Conservation (phyloP, 92 coral and sea anemone species). For the Heteractis magnifica region DNA sequence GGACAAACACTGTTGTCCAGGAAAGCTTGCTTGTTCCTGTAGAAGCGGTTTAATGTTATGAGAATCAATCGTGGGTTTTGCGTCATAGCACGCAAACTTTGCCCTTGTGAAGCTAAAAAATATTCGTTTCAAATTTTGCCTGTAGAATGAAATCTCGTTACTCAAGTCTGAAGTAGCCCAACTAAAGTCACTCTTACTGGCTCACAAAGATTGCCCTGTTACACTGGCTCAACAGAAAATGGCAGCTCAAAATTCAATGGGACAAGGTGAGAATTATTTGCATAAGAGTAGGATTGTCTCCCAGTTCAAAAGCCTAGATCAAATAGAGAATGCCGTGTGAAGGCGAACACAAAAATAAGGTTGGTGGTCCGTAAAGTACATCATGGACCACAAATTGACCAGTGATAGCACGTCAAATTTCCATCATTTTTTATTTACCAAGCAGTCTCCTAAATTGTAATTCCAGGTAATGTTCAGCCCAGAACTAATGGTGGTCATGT, state of each 20-base stretch:
- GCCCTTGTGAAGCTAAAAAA: neutral
- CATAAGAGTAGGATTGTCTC: neutral
- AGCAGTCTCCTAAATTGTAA: neutral
- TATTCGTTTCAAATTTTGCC: neutral
- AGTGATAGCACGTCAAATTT: too few species aligned
- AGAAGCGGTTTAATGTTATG: too few species aligned
- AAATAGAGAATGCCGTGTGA: too few species aligned
- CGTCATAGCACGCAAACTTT: too few species aligned
- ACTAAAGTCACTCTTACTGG: slow-evolving; percentile 85
- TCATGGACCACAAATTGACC: too few species aligned
- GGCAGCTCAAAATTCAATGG: slow-evolving; percentile 19
- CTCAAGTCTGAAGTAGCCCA: slow-evolving; percentile 94
- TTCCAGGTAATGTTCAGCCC: slow-evolving; percentile 19
- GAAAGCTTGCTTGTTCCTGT: too few species aligned
- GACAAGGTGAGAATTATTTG: slow-evolving; percentile 14
- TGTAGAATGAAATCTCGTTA: slow-evolving; percentile 72
- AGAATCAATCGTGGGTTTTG: too few species aligned
- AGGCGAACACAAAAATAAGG: too few species aligned
- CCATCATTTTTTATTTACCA: neutral
- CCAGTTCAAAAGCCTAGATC: neutral
- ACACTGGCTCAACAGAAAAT: slow-evolving; percentile 82
- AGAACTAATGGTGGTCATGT: slow-evolving; percentile 47
- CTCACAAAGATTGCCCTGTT: slow-evolving; percentile 98
- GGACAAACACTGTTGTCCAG: too few species aligned
- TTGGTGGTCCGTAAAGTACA: too few species aligned